phyloP scores from a whole-genome alignment of 2,113 vertebrate species.

The Acrocephalus arundinaceus region DNA sequence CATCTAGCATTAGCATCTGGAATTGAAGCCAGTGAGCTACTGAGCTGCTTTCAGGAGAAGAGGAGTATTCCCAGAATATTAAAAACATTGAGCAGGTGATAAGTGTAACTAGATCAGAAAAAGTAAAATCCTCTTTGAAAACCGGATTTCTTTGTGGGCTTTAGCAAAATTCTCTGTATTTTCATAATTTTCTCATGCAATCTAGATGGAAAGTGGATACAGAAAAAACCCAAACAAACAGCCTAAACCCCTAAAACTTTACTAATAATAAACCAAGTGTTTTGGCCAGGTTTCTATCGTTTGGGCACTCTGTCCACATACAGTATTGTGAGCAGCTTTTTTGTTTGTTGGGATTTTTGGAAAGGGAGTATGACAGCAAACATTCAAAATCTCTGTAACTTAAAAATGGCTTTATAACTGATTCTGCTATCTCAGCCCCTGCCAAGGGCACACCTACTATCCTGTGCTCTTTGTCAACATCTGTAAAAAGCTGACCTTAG shows the following conservation, averaged over 20 bases:
- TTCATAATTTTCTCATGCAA: not conserved
- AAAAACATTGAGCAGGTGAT: not conserved
- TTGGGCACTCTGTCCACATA: not conserved
- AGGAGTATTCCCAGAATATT: not conserved
- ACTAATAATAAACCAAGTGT: not conserved
- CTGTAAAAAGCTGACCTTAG: not conserved
- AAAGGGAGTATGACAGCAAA: not conserved
- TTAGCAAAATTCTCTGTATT: not conserved
- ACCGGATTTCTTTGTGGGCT: not conserved
- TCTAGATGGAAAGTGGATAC: not conserved
- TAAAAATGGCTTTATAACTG: not conserved
- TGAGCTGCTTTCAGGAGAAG: not conserved
- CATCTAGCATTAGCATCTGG: not conserved
- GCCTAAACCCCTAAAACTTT: not conserved
- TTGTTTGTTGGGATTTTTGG: not conserved
- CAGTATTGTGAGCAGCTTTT: not conserved
- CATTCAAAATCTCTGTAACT: not conserved
- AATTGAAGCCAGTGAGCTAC: constrained; percentile 9
- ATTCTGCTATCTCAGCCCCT: not conserved
- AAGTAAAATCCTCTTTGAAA: not conserved
- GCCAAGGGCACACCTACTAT: not conserved
- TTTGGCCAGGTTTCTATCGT: not conserved
- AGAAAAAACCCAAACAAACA: not conserved
- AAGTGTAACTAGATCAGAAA: not conserved
- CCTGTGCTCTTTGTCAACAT: not conserved